phyloP scores from a whole-genome alignment of 2,113 vertebrate genomes.

The Vulpes ferrilata region DNA sequence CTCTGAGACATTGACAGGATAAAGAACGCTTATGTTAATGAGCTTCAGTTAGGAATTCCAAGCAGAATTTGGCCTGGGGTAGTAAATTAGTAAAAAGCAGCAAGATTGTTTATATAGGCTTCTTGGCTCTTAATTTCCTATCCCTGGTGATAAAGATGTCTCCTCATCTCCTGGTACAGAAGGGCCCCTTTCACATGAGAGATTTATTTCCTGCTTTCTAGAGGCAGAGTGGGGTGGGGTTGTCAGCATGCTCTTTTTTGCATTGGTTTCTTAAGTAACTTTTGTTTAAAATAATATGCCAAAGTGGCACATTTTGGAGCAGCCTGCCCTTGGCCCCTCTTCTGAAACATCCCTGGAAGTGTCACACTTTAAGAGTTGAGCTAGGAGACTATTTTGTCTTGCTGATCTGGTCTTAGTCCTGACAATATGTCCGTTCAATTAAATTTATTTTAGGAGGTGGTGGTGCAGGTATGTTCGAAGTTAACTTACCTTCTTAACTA shows the following conservation, averaged over 20 bases:
- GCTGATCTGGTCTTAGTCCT: background rate
- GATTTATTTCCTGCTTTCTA: background rate
- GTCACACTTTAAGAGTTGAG: background rate
- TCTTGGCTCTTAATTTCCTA: background rate
- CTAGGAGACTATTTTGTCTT: background rate
- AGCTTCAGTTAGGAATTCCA: background rate
- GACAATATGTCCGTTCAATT: background rate
- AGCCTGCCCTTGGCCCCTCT: background rate
- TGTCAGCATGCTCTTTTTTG: background rate
- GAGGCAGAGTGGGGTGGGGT: background rate
- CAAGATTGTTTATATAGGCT: background rate
- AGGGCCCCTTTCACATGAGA: background rate
- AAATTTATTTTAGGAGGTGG: background rate
- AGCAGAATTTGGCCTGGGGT: background rate
- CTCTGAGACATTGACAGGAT: background rate
- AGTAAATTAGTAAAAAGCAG: background rate
- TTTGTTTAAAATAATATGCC: background rate
- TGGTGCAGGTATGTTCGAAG: background rate
- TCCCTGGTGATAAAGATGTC: background rate
- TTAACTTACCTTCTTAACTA: background rate
- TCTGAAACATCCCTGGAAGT: background rate
- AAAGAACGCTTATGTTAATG: background rate
- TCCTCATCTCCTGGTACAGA: background rate
- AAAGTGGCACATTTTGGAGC: background rate
- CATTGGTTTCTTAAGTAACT: background rate